These are phyloP conservation scores for Clarias fuscus DNA, from an alignment of 2,797 vertebrate genomes.

Conservation along the genomic window DNA sequence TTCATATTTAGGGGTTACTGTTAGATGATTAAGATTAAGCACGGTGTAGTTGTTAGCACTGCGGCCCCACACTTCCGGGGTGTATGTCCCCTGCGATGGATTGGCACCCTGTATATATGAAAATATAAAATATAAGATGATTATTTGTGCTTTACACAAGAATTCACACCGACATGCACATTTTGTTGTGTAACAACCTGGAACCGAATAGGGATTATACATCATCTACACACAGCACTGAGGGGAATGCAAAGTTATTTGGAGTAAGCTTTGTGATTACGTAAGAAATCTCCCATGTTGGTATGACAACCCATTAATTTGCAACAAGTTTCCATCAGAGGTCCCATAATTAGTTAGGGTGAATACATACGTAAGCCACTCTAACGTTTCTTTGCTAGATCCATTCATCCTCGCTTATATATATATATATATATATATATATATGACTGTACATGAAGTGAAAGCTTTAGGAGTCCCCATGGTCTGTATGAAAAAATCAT, in stretches of 20 bases:
- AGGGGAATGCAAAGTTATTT: background rate
- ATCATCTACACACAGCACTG: background rate
- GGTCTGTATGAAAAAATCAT: slow-evolving; percentile 43
- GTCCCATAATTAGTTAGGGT: background rate
- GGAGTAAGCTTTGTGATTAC: background rate
- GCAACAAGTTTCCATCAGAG: background rate
- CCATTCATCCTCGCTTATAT: background rate
- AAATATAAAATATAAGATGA: background rate
- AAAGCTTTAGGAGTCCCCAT: slow-evolving; percentile 21
- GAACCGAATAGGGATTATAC: background rate
- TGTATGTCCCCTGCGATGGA: too few species aligned
- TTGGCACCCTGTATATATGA: too few species aligned
- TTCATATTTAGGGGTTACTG: background rate
- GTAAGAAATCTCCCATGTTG: background rate
- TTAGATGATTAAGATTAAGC: background rate
- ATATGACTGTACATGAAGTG: background rate
- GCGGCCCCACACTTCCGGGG: too few species aligned
- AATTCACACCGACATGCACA: background rate
- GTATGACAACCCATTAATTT: background rate
- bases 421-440: background rate
- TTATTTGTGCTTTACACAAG: background rate
- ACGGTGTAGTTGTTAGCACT: too few species aligned
- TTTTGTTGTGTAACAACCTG: background rate
- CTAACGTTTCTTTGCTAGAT: background rate
- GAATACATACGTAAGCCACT: background rate